Evolutionary conservation across 1,140 invertebrate genomes (phyloP), one percentile per base, ranked within the genome.

Genomic region (Micrasema longulum): DNA sequence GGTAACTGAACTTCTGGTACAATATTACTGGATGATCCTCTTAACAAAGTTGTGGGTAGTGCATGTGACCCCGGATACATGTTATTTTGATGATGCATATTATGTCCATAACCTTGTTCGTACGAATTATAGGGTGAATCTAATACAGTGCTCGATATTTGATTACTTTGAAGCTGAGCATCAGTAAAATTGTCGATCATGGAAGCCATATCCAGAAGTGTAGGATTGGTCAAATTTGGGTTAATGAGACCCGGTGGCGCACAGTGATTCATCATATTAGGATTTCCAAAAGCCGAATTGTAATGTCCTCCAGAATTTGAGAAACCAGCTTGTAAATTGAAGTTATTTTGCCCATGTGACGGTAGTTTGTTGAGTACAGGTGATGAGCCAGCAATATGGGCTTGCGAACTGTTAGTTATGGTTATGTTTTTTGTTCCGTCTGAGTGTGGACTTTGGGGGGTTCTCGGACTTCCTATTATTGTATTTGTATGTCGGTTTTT

Each of bases 141-240:
- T 69, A 92, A 79, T 2, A 93, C 92, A 0, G 92, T 94, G 57
- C 91, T 93, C 41, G 92, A 92, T 55, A 93, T 92, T 82, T 93
- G 90, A 78, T 92, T 92, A 77, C 91, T 93, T 81, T 93, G 92
- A 7, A 93, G 80, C 77, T 93, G 91, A 6, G 90, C 88, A 76
- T 92, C 91, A 71, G 90, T 92, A 76, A 89, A 89, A 63, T 89
- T 90, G 66, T 92, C 91, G 47, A 92, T 89, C 89, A 91, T 91
- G 12, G 90, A 87, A 20, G 89, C 88, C 90, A 91, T 91, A 74
- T 91, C 90, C 53, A 91, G 79, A 31, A 88, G 78, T 14, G 87
- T 87, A 12, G 87, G 87, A 76, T 88, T 89, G 12, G 86, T 83
- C 22, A 85, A 73, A 70, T 84, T 85, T 0, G 82, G 78, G 69